Conservation (phyloP, 2,888 invertebrate species). For the Drosophila paucipuncta region DNA sequence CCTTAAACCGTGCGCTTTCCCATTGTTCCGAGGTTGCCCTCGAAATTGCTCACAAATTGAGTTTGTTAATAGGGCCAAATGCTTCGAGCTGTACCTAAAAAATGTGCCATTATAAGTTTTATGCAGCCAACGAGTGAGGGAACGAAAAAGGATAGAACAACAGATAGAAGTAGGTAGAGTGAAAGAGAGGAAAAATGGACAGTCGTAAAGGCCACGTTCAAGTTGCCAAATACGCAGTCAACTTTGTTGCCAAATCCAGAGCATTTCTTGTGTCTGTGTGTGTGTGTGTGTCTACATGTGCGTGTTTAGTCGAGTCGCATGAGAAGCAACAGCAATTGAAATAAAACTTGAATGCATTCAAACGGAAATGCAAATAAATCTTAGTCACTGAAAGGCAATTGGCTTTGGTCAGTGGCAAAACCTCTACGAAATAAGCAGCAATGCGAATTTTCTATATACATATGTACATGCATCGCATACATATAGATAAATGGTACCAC, state of each 20-base stretch:
- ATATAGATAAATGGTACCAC: neutral
- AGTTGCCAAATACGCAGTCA: constrained; percentile 53
- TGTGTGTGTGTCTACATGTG: constrained; percentile 42
- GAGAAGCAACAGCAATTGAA: constrained; percentile 39
- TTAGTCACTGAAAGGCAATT: constrained; percentile 75
- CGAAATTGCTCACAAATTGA: constrained; percentile 68
- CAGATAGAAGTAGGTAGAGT: neutral
- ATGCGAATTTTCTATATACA: constrained; percentile 13
- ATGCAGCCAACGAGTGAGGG: neutral
- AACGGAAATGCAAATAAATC: constrained; percentile 76
- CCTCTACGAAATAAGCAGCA: constrained; percentile 37
- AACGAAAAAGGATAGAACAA: neutral
- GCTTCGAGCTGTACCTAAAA: constrained; percentile 46
- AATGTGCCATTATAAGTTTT: constrained; percentile 52
- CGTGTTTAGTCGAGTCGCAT: constrained; percentile 45
- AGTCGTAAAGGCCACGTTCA: constrained; percentile 37
- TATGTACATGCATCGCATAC: neutral
- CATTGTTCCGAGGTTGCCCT: constrained; percentile 39
- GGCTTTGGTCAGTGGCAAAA: constrained; percentile 64
- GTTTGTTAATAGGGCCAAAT: constrained; percentile 69
- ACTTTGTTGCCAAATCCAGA: constrained; percentile 46
- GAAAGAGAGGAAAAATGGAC: constrained; percentile 1
- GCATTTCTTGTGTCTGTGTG: constrained; percentile 17
- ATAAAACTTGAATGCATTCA: constrained; percentile 73
- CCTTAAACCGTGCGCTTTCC: constrained; percentile 47